Percentiles rank a stretch among this genome's conserved stretches.
Evolutionary conservation across 64 coral and sea anemone genomes (phyloP).

Genomic region (Anthopleura sola): DNA sequence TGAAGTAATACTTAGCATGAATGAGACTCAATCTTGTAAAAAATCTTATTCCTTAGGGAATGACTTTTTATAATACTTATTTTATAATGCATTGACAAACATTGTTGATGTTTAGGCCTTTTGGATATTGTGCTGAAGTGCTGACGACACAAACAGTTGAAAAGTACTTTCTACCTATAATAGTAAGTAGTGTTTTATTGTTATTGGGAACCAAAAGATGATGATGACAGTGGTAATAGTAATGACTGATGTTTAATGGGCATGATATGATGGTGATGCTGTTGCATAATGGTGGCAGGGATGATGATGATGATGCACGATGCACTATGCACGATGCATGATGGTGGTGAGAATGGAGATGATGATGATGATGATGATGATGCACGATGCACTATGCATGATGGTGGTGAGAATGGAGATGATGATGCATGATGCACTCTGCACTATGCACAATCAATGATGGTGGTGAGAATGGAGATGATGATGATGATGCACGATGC

Average conservation of each 20-base stretch:
- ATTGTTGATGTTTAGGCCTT: slow-evolving; percentile 62
- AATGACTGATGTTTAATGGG: background rate
- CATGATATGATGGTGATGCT: too few species aligned
- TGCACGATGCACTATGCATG: background rate
- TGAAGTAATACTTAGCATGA: too few species aligned
- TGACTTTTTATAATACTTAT: too few species aligned
- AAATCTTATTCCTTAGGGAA: too few species aligned
- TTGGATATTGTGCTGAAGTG: slow-evolving; percentile 99
- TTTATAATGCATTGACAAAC: too few species aligned
- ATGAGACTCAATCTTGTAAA: too few species aligned
- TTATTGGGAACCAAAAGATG: background rate
- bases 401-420: background rate
- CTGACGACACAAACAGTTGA: slow-evolving; percentile 81
- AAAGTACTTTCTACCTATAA: slow-evolving; percentile 97
- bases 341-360: background rate
- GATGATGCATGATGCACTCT: background rate
- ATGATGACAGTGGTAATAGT: background rate
- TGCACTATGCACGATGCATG: background rate
- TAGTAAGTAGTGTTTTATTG: slow-evolving; percentile 59
- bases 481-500: background rate
- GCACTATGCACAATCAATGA: background rate
- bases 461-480: background rate
- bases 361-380: background rate
- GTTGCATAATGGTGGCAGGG: background rate
- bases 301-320: background rate